Evolutionary conservation across 2,797 vertebrate species (phyloP), one percentile per base, ranked within the genome.

Genomic region (Sternarchorhynchus goeldii): DNA sequence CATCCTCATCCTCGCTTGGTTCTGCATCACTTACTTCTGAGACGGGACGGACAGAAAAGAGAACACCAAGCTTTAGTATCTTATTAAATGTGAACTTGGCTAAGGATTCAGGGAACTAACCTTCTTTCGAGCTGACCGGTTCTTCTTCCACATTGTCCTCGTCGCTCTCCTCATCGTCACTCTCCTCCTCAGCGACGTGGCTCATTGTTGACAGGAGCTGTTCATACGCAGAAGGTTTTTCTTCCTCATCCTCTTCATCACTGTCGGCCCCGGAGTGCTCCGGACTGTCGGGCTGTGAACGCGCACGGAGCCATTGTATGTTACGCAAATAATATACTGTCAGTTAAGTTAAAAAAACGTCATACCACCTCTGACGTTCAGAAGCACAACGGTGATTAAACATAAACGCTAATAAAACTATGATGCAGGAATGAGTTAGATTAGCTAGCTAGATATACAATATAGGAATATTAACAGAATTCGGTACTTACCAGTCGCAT

Each of bases 181-280:
- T 88, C 0, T 90, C 90, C 0, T 92, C 87, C 58, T 88, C 76
- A 2, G 88, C 80, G 0, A 84, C 83, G 62, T 87, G 88, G 80
- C 87, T 94, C 71, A 99, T 89, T 0, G 95, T 96, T 68, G 95
- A 94, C 31, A 99, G 92, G 20, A 99, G 93, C 77, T 92, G 95
- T 82, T 95, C 93, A 83, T 97, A 99, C 0, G 95, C 94, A 25
- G 95, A 94, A 73, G 92, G 78, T 10, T 92, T 91, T 41, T 91
- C 89, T 31, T 95, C 93, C 75, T 93, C 93, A 75, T 79, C 79
- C 39, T 95, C 95, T 0, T 89, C 90, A 63, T 95, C 93, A 0
- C 86, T 92, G 65, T 94, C 94, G 53, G 78, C 79, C 14, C 89
- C 86, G 0, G 93, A 93, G 8, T 89, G 90, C 73, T 95, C 92